Conservation (phyloP, 1,140 invertebrate species). For the Drosophila fuyamai region DNA sequence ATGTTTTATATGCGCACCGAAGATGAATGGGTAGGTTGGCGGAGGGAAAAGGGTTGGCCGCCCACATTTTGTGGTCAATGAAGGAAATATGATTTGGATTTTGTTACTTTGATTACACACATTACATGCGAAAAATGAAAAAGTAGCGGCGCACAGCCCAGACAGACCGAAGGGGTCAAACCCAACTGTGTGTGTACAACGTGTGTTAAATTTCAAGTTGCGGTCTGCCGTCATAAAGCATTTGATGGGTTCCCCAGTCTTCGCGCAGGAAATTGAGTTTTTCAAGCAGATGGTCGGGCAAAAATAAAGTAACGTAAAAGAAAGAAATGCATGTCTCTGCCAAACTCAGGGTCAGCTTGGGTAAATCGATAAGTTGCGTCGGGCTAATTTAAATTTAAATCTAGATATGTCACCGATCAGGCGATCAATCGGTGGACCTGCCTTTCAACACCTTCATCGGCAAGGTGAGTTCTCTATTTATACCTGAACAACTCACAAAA, state of each 20-base stretch:
- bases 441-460: conserved; percentile 69
- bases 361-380: conserved; percentile 65
- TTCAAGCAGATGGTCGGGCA: conserved; percentile 60
- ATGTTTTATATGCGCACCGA: conserved; percentile 76
- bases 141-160: conserved; percentile 56
- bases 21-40: conserved; percentile 32
- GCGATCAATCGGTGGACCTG: conserved; percentile 47
- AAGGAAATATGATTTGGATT: conserved; percentile 84
- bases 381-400: conserved; percentile 66
- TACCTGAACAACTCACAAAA: conserved; percentile 43
- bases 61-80: conserved; percentile 80
- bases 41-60: conserved; percentile 61
- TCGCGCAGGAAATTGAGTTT: conserved; percentile 77
- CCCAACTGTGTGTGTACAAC: conserved; percentile 46
- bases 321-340: conserved; percentile 61
- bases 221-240: conserved; percentile 65
- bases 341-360: conserved; percentile 64
- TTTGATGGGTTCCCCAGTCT: conserved; percentile 67
- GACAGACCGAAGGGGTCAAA: conserved; percentile 53
- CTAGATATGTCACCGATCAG: conserved; percentile 40
- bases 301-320: conserved; percentile 48
- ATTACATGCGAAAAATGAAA: conserved; percentile 82
- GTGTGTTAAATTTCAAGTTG: conserved; percentile 76
- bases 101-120: conserved; percentile 83
- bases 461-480: conserved; percentile 46